Base-by-base conservation (phyloP, 2,888 invertebrate species). In the Alitta virens region DNA sequence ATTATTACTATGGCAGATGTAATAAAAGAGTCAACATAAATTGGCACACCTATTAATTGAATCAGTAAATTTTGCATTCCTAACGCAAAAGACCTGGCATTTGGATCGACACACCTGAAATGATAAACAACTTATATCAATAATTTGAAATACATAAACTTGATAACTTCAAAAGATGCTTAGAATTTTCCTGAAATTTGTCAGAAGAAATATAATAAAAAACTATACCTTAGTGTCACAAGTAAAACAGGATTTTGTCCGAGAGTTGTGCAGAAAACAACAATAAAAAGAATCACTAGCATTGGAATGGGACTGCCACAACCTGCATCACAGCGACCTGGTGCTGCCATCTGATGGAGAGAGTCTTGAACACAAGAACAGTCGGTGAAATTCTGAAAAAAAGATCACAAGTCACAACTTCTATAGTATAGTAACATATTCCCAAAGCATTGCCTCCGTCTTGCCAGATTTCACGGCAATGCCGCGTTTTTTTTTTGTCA, bases 61-160 rank as follows among this genome's bases (percentile, higher is more conserved):
- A 53, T 55, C 7, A 66, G 60, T 21, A 65, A 58, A 33, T 61
- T 63, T 56, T 66, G 66, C 62, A 66, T 66, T 42, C 66, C 66
- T n/a, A 66, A 56, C 16, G 64, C 62, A n/a, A 66, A 66, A 14
- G 62, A 63, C 25, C 64, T 56, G 2, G 52, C 26, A 18, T 61
- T 38, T 2, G 58, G 38, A 24, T 60, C 53, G 5, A 65, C 63
- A 26, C 60, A 65, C 27, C 64, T 64, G n/a, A n/a, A 16, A 46
- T 46, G 7, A 21, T n/a, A 46, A 7, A 46, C n/a, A n/a, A n/a
- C n/a, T n/a, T n/a, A n/a, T n/a, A n/a, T n/a, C n/a, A n/a, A n/a
- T n/a, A n/a, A n/a, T n/a, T n/a, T n/a, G n/a, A n/a, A n/a, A n/a
- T n/a, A n/a, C n/a, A n/a, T n/a, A n/a, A n/a, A n/a, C n/a, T n/a